Conservation (phyloP, 1,140 invertebrate genomes). For the Armadillidium nasatum region DNA sequence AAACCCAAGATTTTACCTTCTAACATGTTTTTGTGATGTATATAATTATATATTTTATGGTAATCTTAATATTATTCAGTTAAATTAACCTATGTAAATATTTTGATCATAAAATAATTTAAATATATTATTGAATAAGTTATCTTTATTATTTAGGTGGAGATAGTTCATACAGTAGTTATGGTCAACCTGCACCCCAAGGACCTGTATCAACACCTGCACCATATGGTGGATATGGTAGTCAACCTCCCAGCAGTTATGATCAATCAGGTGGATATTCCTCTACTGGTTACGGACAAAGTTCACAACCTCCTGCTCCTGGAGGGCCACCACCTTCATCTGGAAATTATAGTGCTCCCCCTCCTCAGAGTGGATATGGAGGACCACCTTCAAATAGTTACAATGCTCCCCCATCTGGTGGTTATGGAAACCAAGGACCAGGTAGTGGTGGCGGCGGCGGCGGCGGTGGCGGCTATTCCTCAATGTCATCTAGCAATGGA, state of each 20-base stretch:
- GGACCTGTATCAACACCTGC: neutral
- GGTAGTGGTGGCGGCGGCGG: neutral
- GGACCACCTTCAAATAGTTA: neutral
- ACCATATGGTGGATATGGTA: neutral
- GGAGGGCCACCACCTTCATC: neutral
- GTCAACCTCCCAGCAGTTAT: neutral
- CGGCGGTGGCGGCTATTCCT: neutral
- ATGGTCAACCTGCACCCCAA: neutral
- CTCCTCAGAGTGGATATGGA: neutral
- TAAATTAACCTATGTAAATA: too few species aligned
- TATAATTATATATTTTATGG: too few species aligned
- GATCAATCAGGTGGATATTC: neutral
- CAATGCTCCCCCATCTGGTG: neutral
- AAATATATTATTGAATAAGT: too few species aligned
- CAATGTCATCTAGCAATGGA: neutral
- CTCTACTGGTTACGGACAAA: neutral
- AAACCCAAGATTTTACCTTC: too few species aligned
- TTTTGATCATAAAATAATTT: too few species aligned
- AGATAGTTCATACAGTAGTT: neutral
- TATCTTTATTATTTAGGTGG: neutral
- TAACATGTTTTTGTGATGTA: too few species aligned
- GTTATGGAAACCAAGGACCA: neutral
- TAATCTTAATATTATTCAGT: too few species aligned
- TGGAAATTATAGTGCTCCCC: neutral
- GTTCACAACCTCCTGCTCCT: neutral